Evolutionary conservation across 2,113 vertebrate genomes (phyloP), one percentile per base, ranked within the genome.

Genomic region (Peromyscus californicus): DNA sequence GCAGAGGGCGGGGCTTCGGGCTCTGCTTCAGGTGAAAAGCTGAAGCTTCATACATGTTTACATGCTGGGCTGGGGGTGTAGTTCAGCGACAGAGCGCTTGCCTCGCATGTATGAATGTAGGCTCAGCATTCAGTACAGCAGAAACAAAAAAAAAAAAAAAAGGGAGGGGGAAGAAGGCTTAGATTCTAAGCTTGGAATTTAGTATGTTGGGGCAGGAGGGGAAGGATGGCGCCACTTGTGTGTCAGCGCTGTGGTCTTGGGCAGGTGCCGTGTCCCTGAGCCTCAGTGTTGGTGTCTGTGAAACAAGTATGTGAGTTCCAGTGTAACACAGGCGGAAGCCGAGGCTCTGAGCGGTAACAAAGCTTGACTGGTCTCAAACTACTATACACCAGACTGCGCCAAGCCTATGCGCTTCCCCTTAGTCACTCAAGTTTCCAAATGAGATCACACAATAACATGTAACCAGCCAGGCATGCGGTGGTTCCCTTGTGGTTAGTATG

Each of bases 221-320:
- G 29, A 15, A 75, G 17, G 72, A 69, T 31, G 63, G 13, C 12
- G n/a, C 87, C 13, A 31, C 75, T 36, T 69, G 48, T 54, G 33
- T 90, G 8, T 39, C 22, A 51, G 33, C 13, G 70, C 0, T 42
- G 12, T 82, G 92, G 78, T 11, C 31, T 92, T 82, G 63, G 39
- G 65, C n/a, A 86, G 67, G n/a, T 75, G 36, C 5, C 22, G 82
- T 54, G 21, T 29, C 26, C 17, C 51, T 51, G 59, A 94, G 54
- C 57, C 67, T 97, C 72, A n/a, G n/a, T 93, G 94, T 96, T 69
- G 42, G 54, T 75, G 70, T 84, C 67, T 96, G 48, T 39, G 83
- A 89, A 78, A 36, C 42, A 83, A 59, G 45, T 54, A 48, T 31
- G 17, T 3, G 54, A 26, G 67, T 15, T 90, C 26, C 67, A n/a